Evolutionary conservation across 2,113 vertebrate species (phyloP), one percentile per base, ranked within the genome.

Genomic region (Bos javanicus): DNA sequence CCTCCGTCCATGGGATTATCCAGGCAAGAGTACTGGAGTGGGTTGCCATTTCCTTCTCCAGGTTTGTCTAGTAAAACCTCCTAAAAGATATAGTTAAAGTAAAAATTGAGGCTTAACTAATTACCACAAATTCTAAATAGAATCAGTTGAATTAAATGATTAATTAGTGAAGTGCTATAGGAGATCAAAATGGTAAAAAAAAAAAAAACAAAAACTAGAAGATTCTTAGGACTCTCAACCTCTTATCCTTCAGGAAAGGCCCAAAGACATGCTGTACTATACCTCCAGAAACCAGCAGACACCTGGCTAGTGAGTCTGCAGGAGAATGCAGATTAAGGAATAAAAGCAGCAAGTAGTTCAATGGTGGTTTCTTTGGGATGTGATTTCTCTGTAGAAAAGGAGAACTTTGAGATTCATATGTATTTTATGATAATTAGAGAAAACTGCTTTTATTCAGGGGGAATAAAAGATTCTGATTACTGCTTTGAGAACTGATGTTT

Each of bases 381-480:
- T 59, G n/a, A 96, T 96, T 96, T 96, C 87, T 94, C 48, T 59
- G 50, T 30, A 71, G 92, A 92, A 97, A 85, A 96, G 76, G 76
- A 97, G 56, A 97, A 95, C 90, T 92, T 87, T 54, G 71, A 74
- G 91, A 97, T 95, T 91, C 25, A 54, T 71, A 67, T 7, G 5
- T 90, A 25, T 85, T 98, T 95, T 94, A 97, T 85, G 85, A 64
- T 95, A 97, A 98, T 97, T 96, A 98, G 71, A 93, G 80, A 30
- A 94, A 97, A 97, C 48, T 90, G 39, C 16, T 97, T 96, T 97
- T 62, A 97, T 97, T 97, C 96, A 90, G 43, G 50, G 46, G 93
- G 94, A 95, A 98, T 97, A 97, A 98, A 97, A 97, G 94, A 96
- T 97, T 94, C 97, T 98, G 98, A 97, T 98, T 98, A 96, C 90